These are phyloP conservation scores for Heliangelus exortis DNA, from an alignment of 2,797 vertebrate species.

Conservation along the genomic window DNA sequence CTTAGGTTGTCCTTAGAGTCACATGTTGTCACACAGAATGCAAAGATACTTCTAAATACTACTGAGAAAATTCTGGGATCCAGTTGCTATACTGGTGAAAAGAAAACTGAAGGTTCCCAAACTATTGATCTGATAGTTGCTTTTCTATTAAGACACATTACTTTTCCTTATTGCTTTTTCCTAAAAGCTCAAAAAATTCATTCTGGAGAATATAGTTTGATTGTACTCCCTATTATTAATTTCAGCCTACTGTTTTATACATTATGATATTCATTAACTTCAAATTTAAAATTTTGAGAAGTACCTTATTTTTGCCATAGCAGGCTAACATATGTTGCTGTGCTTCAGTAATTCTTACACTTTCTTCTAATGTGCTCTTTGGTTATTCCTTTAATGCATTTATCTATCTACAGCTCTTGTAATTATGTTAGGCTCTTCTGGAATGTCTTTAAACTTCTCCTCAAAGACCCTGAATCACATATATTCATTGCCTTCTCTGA, in stretches of 20 bases:
- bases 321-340: background rate
- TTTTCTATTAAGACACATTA: background rate
- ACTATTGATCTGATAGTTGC: background rate
- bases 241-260: background rate
- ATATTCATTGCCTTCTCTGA: background rate
- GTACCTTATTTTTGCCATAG: background rate
- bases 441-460: conserved; percentile 60
- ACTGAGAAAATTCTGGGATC: background rate
- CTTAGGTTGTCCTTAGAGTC: background rate
- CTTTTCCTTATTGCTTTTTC: background rate
- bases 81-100: background rate
- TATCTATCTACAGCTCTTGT: conserved; percentile 21
- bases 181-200: background rate
- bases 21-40: background rate
- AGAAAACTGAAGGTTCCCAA: background rate
- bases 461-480: conserved; percentile 5
- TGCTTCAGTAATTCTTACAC: background rate
- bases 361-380: background rate
- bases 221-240: background rate
- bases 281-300: background rate
- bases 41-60: background rate
- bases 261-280: background rate
- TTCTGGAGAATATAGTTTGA: background rate
- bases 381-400: conserved; percentile 15
- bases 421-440: conserved; percentile 43